Percentiles rank a stretch among this genome's conserved stretches.
Conservation (phyloP, 2,113 vertebrate genomes). For the Sebastes schlegelii region DNA sequence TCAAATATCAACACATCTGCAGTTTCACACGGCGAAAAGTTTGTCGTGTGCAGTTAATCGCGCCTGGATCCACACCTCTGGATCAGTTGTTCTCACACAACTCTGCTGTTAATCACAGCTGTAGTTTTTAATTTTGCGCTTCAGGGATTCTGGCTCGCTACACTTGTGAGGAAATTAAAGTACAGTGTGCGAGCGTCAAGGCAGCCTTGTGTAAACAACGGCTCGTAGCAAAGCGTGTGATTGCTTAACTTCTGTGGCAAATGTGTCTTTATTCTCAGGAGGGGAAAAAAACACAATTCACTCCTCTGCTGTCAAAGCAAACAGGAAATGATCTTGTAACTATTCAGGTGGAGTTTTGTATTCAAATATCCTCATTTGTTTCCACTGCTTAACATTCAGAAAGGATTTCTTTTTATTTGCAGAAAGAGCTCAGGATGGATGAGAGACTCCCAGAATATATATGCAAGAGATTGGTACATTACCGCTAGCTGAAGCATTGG, state of each 20-base stretch:
- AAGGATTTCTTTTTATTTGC: not conserved
- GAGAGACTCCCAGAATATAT: not conserved
- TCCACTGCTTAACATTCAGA: conserved; percentile 9
- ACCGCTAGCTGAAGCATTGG: not conserved
- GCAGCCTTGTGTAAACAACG: conserved; percentile 26
- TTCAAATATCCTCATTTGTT: conserved; percentile 20
- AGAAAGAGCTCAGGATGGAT: not conserved
- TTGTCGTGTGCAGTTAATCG: conserved; percentile 17
- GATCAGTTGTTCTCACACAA: conserved; percentile 16
- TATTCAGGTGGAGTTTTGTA: not conserved
- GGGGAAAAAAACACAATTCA: not conserved
- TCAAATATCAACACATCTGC: not conserved
- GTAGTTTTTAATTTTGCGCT: conserved; percentile 55
- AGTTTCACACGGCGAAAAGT: not conserved
- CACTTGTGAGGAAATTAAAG: conserved; percentile 38
- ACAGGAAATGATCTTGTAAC: conserved; percentile 15
- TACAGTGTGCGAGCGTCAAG: not conserved
- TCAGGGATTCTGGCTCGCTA: conserved; percentile 37
- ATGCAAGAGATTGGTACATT: not conserved
- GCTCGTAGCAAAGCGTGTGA: conserved; percentile 8
- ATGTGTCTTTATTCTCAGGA: not conserved
- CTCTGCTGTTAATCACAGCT: conserved; percentile 37
- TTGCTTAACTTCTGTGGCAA: conserved; percentile 12
- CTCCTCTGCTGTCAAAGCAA: conserved; percentile 12
- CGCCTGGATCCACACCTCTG: conserved; percentile 6